phyloP scores from a whole-genome alignment of 2,113 vertebrate genomes.

The Oreochromis tanganicae region DNA sequence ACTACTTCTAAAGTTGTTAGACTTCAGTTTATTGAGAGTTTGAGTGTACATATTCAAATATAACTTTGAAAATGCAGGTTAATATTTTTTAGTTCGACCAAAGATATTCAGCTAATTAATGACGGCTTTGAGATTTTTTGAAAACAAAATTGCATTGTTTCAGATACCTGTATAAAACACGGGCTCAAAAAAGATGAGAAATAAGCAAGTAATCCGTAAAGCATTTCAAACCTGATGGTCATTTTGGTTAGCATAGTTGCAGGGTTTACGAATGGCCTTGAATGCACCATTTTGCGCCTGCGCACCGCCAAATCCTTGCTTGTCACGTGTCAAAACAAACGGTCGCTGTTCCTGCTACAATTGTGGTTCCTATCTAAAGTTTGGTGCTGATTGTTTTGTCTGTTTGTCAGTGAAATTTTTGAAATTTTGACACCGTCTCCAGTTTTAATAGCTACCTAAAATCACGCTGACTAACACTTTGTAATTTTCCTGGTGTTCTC shows the following conservation, averaged over 20 bases:
- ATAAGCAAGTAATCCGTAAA: background rate
- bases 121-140: background rate
- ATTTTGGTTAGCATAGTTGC: accelerated
- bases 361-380: background rate
- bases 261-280: accelerated
- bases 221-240: background rate
- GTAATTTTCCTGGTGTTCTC: background rate
- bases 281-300: conserved; percentile 37
- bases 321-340: conserved; percentile 62
- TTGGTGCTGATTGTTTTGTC: background rate
- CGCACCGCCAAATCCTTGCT: conserved; percentile 13
- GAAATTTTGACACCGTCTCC: background rate
- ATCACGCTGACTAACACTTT: background rate
- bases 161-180: background rate
- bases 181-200: background rate
- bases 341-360: background rate
- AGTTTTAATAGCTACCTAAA: background rate
- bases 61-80: background rate
- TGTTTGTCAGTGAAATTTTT: too few relatives aligned
- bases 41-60: background rate
- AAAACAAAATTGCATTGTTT: background rate
- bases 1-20: background rate
- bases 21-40: background rate
- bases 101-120: background rate
- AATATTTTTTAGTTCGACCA: background rate